Conservation (phyloP, 2,797 vertebrate species). For the Balearica regulorum region DNA sequence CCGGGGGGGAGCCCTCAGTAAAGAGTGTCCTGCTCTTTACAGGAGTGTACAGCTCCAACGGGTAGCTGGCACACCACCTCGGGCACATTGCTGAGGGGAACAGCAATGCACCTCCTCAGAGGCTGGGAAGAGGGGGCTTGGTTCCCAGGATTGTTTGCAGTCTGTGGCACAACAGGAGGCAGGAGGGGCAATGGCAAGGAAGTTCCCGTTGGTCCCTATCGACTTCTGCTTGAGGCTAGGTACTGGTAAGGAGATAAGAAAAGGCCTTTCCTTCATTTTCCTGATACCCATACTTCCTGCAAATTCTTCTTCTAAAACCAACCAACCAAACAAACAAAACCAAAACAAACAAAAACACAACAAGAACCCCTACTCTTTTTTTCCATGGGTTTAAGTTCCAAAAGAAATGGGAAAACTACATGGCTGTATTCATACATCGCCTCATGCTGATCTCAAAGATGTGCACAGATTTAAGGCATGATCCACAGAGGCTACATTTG, state of each 20-base stretch:
- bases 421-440: fast-evolving
- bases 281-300: not conserved
- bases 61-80: not conserved
- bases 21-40: not conserved
- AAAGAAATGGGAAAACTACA: not conserved
- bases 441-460: not conserved
- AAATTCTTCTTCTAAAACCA: not conserved
- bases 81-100: not conserved
- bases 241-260: not conserved
- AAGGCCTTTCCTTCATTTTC: not conserved
- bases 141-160: not conserved
- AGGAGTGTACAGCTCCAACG: not conserved
- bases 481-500: not conserved
- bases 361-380: not conserved
- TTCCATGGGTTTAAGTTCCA: not conserved
- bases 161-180: not conserved
- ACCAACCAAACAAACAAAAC: too few species aligned
- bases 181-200: not conserved
- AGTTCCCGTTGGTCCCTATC: not conserved
- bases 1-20: not conserved
- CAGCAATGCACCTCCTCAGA: not conserved
- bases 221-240: not conserved
- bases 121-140: not conserved
- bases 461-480: not conserved
- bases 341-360: too few species aligned